Percentiles rank a stretch among this genome's conserved stretches.
Evolutionary conservation across 1,140 invertebrate species (phyloP).

Genomic region (Drosophila pseudoobscura): DNA sequence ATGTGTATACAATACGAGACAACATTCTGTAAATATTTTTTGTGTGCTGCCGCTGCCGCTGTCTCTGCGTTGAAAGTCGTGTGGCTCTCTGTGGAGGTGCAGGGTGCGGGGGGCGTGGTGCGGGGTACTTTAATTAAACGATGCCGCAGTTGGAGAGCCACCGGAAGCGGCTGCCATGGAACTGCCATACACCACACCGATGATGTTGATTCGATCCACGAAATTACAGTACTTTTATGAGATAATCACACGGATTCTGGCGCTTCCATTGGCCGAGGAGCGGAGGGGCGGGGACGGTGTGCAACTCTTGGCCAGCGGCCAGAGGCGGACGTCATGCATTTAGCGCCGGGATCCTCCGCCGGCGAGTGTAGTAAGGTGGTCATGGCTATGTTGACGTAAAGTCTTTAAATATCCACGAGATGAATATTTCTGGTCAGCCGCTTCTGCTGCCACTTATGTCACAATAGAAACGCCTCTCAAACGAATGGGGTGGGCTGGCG

Average conservation of each 20-base stretch:
- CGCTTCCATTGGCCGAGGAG: conserved; percentile 13
- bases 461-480: conserved; percentile 27
- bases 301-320: conserved; percentile 64
- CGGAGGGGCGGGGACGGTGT: neutral
- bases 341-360: conserved; percentile 28
- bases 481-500: conserved; percentile 1
- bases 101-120: no score
- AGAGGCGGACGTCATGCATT: conserved; percentile 66
- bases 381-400: conserved; percentile 69
- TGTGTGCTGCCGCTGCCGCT: conserved; percentile 1
- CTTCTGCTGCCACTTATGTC: conserved; percentile 38
- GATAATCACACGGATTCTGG: conserved; percentile 19
- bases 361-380: conserved; percentile 56
- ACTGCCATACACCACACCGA: conserved; percentile 30
- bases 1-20: conserved; percentile 1
- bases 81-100: conserved; percentile 18
- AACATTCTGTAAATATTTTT: no score
- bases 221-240: conserved; percentile 8
- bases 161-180: conserved; percentile 50
- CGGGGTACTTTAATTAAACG: conserved; percentile 61
- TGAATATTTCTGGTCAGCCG: conserved; percentile 20
- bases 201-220: conserved; percentile 16
- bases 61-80: conserved; percentile 23
- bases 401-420: conserved; percentile 66
- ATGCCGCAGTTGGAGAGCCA: conserved; percentile 11